A percentile compares a stretch with the other conserved stretches of the same genome.
phyloP scores from a whole-genome alignment of 1,140 invertebrate species.

The Zeugodacus cucurbitae region DNA sequence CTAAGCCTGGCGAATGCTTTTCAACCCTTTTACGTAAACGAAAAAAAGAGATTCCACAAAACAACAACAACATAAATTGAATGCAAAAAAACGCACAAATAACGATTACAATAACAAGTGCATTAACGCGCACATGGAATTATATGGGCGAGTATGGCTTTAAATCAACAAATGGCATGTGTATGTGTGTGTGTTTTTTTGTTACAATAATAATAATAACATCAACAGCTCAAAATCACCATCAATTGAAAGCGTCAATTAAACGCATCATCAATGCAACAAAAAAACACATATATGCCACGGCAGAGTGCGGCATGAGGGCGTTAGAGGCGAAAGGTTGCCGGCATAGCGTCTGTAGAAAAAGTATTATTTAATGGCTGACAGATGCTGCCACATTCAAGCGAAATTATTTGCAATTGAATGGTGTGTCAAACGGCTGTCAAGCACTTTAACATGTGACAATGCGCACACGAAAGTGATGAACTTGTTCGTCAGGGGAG shows the following conservation, averaged over 20 bases:
- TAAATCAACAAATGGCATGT: constrained; percentile 4
- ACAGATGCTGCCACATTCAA: constrained; percentile 24
- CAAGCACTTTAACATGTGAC: not conserved
- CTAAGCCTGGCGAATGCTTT: not conserved
- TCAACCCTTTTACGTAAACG: not conserved
- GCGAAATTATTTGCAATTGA: constrained; percentile 32
- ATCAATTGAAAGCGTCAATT: constrained; percentile 33
- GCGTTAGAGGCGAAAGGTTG: not conserved
- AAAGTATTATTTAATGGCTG: constrained; percentile 23
- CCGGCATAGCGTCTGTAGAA: not conserved
- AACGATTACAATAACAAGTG: not conserved
- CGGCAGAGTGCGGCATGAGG: not conserved
- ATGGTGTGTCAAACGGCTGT: constrained; percentile 29
- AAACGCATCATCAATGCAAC: not conserved
- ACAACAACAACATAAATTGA: not conserved
- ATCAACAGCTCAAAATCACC: constrained; percentile 6
- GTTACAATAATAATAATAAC: not conserved
- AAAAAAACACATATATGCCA: not conserved
- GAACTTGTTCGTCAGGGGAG: constrained; percentile 9
- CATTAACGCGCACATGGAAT: not conserved
- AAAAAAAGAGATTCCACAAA: not conserved
- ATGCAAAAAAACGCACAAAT: not conserved
- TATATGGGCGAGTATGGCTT: not conserved
- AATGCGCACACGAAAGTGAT: constrained; percentile 4
- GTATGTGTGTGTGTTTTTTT: not conserved